phyloP scores from a whole-genome alignment of 2,113 vertebrate genomes.

The Stomatorhinus ivindoensis region DNA sequence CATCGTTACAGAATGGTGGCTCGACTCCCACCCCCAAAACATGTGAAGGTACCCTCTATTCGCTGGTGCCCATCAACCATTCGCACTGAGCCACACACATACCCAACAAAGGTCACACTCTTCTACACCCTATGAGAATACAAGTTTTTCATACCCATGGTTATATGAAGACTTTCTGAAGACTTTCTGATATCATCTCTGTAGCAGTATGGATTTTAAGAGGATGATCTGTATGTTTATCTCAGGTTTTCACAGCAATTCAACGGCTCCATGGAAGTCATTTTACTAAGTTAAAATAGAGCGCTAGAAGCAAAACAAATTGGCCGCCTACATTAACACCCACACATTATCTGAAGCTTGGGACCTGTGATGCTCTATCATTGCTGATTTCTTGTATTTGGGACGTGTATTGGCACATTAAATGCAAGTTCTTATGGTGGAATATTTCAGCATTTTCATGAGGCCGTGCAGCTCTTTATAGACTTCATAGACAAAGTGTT shows the following conservation, averaged over 20 bases:
- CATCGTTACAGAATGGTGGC: slow-evolving; percentile 69
- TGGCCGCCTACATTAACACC: not conserved
- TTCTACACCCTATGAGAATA: not conserved
- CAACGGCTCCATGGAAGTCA: not conserved
- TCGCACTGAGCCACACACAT: slow-evolving; percentile 40
- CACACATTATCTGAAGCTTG: not conserved
- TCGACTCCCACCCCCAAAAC: slow-evolving; percentile 60
- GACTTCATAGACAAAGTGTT: not conserved
- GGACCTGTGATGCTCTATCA: not conserved
- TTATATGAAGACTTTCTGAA: not conserved
- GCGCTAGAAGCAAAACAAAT: not conserved
- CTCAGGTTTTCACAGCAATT: not conserved
- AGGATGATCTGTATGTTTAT: not conserved
- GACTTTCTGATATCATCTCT: not conserved
- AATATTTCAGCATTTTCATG: not conserved
- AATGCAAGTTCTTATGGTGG: not conserved
- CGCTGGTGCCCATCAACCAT: slow-evolving; percentile 60
- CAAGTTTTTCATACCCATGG: not conserved
- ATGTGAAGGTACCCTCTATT: slow-evolving; percentile 58
- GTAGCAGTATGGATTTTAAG: not conserved
- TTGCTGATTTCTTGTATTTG: not conserved
- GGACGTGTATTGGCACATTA: not conserved
- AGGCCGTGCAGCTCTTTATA: not conserved
- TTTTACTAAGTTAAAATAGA: not conserved
- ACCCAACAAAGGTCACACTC: not conserved